Conservation (phyloP, 2,113 vertebrate genomes). For the Andinoacara biseriatus region DNA sequence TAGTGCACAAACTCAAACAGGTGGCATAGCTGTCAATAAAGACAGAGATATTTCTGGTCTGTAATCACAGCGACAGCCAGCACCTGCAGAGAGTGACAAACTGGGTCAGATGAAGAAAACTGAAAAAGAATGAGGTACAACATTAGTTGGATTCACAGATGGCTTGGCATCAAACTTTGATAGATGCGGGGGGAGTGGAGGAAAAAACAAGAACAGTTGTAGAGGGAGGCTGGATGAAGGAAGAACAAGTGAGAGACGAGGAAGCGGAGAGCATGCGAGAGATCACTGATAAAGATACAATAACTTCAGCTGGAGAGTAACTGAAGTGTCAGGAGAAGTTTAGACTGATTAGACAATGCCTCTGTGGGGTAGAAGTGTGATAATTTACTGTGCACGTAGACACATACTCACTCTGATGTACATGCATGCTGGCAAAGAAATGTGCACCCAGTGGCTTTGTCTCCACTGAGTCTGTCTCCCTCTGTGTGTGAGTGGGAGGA, state of each 20-base stretch:
- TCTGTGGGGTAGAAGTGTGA: constrained; percentile 36
- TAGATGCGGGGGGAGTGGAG: neutral
- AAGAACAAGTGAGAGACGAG: neutral
- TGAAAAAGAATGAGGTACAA: constrained; percentile 19
- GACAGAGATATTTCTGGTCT: constrained; percentile 22
- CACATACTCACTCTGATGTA: neutral
- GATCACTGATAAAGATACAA: constrained; percentile 34
- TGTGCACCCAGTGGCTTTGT: constrained; percentile 54
- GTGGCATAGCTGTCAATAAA: constrained; percentile 9
- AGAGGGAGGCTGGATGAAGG: neutral
- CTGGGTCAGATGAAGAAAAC: constrained; percentile 39
- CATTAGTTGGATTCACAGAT: constrained; percentile 41
- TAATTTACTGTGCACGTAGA: constrained; percentile 3
- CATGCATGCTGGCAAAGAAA: constrained; percentile 11
- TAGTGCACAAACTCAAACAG: neutral
- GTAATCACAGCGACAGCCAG: constrained; percentile 15
- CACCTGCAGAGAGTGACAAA: constrained; percentile 33
- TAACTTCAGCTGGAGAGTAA: constrained; percentile 44
- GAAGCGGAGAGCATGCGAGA: neutral
- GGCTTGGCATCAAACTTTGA: constrained; percentile 45
- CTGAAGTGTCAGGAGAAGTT: constrained; percentile 66
- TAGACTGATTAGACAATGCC: constrained; percentile 53
- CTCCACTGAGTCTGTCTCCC: constrained; percentile 45
- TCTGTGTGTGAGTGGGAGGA: constrained; percentile 51
- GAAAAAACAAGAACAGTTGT: neutral